Evolutionary conservation across 2,797 vertebrate genomes (phyloP), one percentile per base, ranked within the genome.

Genomic region (Adrianichthys oophorus): DNA sequence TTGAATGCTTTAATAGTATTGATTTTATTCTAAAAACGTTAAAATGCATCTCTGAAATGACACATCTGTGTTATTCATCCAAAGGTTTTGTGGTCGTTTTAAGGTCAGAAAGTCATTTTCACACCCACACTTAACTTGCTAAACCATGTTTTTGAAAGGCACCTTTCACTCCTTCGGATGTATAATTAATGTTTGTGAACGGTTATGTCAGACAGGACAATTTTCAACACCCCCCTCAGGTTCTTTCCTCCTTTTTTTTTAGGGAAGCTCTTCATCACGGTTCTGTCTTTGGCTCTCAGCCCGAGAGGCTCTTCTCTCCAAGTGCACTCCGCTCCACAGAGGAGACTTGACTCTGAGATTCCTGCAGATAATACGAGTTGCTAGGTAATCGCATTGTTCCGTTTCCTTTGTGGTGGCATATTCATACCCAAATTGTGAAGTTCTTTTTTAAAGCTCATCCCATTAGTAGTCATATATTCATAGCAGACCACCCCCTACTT

Each of bases 391-490:
- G 88, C 76, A 84, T 93, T 93, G 90, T 93, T 82, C 66, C 74
- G 55, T 76, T 71, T 51, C 83, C 87, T 87, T 89, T 78, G 80
- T 86, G 76, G 87, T 79, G 80, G 74, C 89, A 92, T 91, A 92
- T 92, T 92, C 90, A 92, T 92, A 92, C 83, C 82, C 84, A 87
- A 85, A 87, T 85, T 78, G 78, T 78, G 74, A 79, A 65, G 71
- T 82, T 87, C 83, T 89, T 83, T 47, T 85, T 86, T 89, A 74
- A 86, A 80, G 73, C 72, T 48, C 15, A 44, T 78, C 90, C 92
- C 89, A 92, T 93, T 92, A 92, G 91, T 87, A 91, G 89, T 90
- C 87, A 89, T 91, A 88, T 92, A 93, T 93, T 92, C 91, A 92
- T 91, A 87, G 86, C 71, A 81, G 77, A 72, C 83, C 83, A 80